These are phyloP conservation scores for Podocnemis expansa DNA, from an alignment of 2,113 vertebrate genomes.

Conservation along the genomic window DNA sequence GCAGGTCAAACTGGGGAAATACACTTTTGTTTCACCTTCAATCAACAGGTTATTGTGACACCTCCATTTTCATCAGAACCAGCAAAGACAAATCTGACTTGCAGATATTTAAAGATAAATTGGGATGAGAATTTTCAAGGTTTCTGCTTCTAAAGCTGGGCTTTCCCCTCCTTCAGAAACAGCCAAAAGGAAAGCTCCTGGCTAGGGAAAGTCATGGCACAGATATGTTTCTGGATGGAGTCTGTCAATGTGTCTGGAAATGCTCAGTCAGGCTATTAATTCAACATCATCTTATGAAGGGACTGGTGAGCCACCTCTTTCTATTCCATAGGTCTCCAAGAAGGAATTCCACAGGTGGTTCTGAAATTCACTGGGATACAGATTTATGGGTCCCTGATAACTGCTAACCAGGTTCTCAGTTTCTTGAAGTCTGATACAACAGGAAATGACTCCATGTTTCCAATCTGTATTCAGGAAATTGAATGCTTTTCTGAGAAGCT, in stretches of 20 bases:
- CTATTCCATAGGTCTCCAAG: neutral
- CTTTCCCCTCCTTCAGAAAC: neutral
- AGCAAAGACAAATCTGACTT: conserved; percentile 5
- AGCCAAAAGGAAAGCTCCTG: neutral
- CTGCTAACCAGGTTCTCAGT: neutral
- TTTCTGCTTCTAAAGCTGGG: neutral
- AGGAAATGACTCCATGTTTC: neutral
- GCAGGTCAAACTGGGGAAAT: neutral
- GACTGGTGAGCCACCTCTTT: neutral
- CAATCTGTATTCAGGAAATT: neutral
- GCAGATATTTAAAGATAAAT: neutral
- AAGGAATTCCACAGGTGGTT: neutral
- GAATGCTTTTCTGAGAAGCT: neutral
- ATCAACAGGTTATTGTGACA: neutral
- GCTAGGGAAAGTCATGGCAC: neutral
- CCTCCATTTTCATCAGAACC: neutral
- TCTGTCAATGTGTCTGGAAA: neutral
- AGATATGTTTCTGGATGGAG: neutral
- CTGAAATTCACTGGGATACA: neutral
- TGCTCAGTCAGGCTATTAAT: neutral
- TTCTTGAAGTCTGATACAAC: neutral
- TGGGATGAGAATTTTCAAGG: neutral
- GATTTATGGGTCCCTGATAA: neutral
- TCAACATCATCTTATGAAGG: neutral
- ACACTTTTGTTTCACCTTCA: neutral